A percentile compares a stretch with the other conserved stretches of the same genome.
These are phyloP conservation scores for Anisognathus igniventris DNA, from an alignment of 2,797 vertebrate genomes.

Conservation along the genomic window DNA sequence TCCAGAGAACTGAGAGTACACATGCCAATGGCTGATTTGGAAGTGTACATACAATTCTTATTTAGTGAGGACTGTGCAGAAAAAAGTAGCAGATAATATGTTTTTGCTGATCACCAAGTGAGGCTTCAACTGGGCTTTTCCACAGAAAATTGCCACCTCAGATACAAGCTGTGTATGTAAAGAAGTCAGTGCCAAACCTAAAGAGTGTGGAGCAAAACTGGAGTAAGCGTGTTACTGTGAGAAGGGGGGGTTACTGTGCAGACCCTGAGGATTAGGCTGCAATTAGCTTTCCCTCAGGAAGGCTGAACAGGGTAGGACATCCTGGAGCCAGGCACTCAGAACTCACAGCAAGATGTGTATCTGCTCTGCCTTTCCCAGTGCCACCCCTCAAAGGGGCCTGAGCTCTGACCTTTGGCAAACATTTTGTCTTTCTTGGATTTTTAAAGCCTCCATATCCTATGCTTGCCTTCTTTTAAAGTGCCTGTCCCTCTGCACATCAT, in stretches of 20 bases:
- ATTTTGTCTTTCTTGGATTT: background rate
- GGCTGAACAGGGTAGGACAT: background rate
- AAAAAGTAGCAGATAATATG: background rate
- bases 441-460: background rate
- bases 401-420: background rate
- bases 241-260: background rate
- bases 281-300: background rate
- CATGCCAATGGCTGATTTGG: background rate
- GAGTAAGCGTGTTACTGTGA: background rate
- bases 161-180: background rate
- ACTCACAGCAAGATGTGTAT: background rate
- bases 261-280: background rate
- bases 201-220: background rate
- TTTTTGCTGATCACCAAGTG: background rate
- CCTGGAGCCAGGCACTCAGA: accelerated
- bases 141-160: background rate
- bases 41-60: background rate
- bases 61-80: background rate
- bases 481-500: background rate
- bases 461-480: background rate
- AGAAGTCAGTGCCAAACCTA: background rate
- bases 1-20: background rate
- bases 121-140: background rate
- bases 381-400: background rate
- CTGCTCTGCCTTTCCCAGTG: background rate